A percentile compares a stretch with the other conserved stretches of the same genome.
These are phyloP conservation scores for Papilio gigon DNA, from an alignment of 2,888 invertebrate genomes.

Conservation along the genomic window DNA sequence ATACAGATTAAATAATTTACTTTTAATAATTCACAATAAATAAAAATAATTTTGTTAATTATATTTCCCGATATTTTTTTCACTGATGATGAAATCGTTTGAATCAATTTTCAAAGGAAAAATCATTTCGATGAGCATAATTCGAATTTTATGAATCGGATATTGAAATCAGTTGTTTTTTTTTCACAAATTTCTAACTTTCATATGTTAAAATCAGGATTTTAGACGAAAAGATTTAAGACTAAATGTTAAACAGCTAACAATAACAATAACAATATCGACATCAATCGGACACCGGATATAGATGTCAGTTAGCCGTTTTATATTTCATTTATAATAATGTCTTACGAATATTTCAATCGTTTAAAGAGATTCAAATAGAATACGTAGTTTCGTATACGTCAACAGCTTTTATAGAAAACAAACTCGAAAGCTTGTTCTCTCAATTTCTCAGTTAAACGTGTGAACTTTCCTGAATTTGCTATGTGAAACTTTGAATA, in stretches of 20 bases:
- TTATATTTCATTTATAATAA: too few relatives aligned
- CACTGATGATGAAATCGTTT: too few relatives aligned
- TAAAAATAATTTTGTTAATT: not conserved
- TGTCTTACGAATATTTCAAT: too few relatives aligned
- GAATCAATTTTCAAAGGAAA: too few relatives aligned
- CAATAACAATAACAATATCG: too few relatives aligned
- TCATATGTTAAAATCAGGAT: not conserved
- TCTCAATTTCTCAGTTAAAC: not conserved
- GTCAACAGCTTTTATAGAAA: too few relatives aligned
- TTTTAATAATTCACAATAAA: not conserved
- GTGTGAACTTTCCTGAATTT: not conserved
- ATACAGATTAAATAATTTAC: not conserved
- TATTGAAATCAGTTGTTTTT: not conserved
- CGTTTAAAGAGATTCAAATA: too few relatives aligned
- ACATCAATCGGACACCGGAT: too few relatives aligned
- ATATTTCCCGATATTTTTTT: not conserved
- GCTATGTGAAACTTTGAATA: not conserved
- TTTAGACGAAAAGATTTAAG: too few relatives aligned
- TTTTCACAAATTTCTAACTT: not conserved
- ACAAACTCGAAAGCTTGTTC: not conserved
- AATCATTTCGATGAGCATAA: not conserved
- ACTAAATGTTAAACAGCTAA: too few relatives aligned
- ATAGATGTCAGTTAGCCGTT: too few relatives aligned
- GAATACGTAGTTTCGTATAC: too few relatives aligned
- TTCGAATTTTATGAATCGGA: not conserved